These are phyloP conservation scores for Lasioglossum morio DNA, from an alignment of 2,888 invertebrate genomes.

Conservation along the genomic window DNA sequence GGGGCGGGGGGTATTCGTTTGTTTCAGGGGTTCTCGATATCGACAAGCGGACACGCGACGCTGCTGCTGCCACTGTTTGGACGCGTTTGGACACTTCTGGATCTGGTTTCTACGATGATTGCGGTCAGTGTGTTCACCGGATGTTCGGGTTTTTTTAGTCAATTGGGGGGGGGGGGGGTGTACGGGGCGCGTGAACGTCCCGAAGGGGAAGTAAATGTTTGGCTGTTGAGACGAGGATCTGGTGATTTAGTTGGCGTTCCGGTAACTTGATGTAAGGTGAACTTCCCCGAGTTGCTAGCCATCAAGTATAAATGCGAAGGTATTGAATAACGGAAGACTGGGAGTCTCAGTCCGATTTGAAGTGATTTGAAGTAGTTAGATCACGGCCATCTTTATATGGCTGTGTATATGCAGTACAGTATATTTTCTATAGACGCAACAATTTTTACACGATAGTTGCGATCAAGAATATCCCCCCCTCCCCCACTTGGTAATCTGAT, in stretches of 20 bases:
- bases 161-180: not conserved
- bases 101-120: not conserved
- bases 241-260: not conserved
- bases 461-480: too few species aligned
- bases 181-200: not conserved
- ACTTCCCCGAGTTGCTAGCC: too few species aligned
- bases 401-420: too few species aligned
- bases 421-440: too few species aligned
- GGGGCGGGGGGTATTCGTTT: not conserved
- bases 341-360: too few species aligned
- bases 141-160: not conserved
- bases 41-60: not conserved
- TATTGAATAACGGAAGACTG: too few species aligned
- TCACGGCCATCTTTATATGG: too few species aligned
- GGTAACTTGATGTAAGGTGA: too few species aligned
- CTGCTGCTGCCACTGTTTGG: not conserved
- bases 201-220: not conserved
- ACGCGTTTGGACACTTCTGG: not conserved
- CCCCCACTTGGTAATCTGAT: too few species aligned
- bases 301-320: too few species aligned
- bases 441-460: too few species aligned
- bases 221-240: not conserved
- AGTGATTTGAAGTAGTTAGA: too few species aligned
- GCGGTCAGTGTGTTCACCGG: not conserved
- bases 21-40: constrained; percentile 4